Base-by-base conservation (phyloP, 2,113 vertebrate species). In the Pachyramphus minor region DNA sequence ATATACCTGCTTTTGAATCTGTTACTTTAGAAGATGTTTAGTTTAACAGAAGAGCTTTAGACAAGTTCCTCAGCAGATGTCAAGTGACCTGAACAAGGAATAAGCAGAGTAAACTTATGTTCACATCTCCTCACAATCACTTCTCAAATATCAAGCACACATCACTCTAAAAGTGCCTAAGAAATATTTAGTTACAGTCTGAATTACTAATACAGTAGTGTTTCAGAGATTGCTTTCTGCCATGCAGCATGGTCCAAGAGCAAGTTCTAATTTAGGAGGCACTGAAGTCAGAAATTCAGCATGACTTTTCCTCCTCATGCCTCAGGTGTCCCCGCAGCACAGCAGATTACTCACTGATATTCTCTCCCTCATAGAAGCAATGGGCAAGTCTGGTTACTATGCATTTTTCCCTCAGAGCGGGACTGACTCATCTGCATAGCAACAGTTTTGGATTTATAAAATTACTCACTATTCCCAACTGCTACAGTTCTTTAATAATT, bases 321-420 rank as follows among this genome's bases (percentile, higher is more conserved):
- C 68, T 79, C 62, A 82, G 35, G 31, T 47, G 45, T 49, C 75
- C 44, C 59, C 1, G 1, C 25, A 25, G 28, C 23, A 78, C 42
- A 89, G 42, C 14, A 37, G 5, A 78, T 59, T 33, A 1, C 0
- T 33, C 24, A 37, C 2, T 39, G 30, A 63, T 11, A 45, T 0
- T 2, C 15, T 63, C 21, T n/a, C 39, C 33, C 73, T 76, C 47
- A 55, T 1, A 63, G 13, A 89, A 50, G 9, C 2, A 19, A 8
- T 13, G 12, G 31, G 20, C 33, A 71, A 78, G 16, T 64, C 89
- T 56, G 41, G 75, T 44, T 75, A 49, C n/a, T 41, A 5, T 15
- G 11, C 19, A 6, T 68, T 75, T 45, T 37, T 3, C 35, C 33
- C 50, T 83, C 63, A 77, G 77, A 93, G 59, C 49, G 74, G 41